Evolutionary conservation across 2,113 vertebrate genomes (phyloP).

Genomic region (Hippopotamus amphibius): DNA sequence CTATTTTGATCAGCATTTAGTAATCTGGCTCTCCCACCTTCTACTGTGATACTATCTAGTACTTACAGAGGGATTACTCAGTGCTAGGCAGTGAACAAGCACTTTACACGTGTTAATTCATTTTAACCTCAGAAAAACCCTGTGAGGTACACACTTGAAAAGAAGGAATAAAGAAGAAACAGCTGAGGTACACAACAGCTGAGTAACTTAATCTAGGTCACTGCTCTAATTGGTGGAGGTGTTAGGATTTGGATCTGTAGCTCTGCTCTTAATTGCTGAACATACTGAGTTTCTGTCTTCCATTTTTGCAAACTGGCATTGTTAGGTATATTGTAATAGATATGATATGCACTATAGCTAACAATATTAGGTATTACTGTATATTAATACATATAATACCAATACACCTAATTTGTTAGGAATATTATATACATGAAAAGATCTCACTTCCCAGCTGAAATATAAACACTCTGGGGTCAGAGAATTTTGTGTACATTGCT

Average conservation of each 20-base stretch:
- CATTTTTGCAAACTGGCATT: not conserved
- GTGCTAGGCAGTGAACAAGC: not conserved
- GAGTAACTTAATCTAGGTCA: not conserved
- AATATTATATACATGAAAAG: not conserved
- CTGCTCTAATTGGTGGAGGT: no score
- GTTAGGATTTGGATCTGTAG: no score
- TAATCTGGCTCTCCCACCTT: not conserved
- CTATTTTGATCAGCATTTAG: not conserved
- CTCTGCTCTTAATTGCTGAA: not conserved
- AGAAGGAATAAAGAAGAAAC: not conserved
- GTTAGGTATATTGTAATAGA: not conserved
- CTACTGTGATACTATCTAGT: not conserved
- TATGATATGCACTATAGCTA: not conserved
- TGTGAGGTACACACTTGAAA: not conserved
- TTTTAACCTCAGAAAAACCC: not conserved
- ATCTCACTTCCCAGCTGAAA: not conserved
- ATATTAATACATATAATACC: not conserved
- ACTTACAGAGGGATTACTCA: not conserved
- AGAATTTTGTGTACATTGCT: not conserved
- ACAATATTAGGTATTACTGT: not conserved
- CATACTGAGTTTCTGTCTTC: not conserved
- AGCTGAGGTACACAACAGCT: not conserved
- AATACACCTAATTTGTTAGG: not conserved
- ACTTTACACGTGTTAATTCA: not conserved
- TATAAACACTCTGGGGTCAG: not conserved